These are phyloP conservation scores for Panurus biarmicus DNA, from an alignment of 2,113 vertebrate species.

Conservation along the genomic window DNA sequence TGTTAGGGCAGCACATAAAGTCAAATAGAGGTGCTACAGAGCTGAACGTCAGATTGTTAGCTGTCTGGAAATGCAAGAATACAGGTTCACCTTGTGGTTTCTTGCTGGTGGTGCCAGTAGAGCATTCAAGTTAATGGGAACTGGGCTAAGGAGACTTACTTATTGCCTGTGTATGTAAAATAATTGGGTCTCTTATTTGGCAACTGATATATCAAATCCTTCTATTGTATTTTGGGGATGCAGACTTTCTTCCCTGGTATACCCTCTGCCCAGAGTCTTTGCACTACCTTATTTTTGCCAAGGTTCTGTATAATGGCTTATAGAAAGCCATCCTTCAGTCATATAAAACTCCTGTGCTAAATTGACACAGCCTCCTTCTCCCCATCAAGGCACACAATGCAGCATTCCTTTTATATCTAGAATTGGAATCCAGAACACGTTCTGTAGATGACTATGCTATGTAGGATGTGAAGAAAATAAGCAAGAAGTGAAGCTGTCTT, in stretches of 20 bases:
- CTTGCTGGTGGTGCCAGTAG: neutral
- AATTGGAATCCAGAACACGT: neutral
- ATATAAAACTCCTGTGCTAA: neutral
- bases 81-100: neutral
- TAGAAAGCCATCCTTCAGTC: neutral
- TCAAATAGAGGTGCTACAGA: neutral
- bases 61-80: neutral
- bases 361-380: neutral
- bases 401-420: neutral
- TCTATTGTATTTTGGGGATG: neutral
- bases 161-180: neutral
- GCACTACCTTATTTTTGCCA: neutral
- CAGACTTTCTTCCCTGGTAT: neutral
- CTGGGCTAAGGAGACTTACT: neutral
- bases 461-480: neutral
- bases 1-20: neutral
- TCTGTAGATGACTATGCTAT: neutral
- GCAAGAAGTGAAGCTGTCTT: neutral
- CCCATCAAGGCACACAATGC: neutral
- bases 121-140: neutral
- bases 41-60: neutral
- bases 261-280: neutral
- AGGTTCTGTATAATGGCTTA: neutral
- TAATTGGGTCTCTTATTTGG: neutral
- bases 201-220: neutral